phyloP scores from a whole-genome alignment of 2,797 vertebrate species.

The Rhodeus uyekii region DNA sequence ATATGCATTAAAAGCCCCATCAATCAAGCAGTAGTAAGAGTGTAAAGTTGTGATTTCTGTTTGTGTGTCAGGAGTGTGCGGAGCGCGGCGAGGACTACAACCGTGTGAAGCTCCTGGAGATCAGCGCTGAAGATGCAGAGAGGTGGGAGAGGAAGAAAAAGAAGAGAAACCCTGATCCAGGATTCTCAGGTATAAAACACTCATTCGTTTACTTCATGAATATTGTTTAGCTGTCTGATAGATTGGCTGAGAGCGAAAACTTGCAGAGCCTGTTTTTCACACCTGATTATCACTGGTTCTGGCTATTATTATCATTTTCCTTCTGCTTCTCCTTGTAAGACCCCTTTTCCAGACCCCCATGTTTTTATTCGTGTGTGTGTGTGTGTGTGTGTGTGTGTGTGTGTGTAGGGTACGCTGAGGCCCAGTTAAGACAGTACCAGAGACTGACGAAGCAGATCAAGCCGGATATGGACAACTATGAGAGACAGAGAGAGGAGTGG shows the following conservation, averaged over 20 bases:
- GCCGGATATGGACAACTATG: slow-evolving; percentile 90
- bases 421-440: slow-evolving; percentile 95
- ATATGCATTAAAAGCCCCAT: neutral
- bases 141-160: slow-evolving; percentile 93
- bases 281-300: slow-evolving; percentile 70
- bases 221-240: neutral
- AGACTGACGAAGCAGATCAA: slow-evolving; percentile 92
- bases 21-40: neutral
- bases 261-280: slow-evolving; percentile 27
- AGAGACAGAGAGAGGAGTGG: slow-evolving; percentile 85
- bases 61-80: slow-evolving; percentile 82
- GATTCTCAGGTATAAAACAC: slow-evolving; percentile 86
- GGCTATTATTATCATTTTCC: slow-evolving; percentile 60
- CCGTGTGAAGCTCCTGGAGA: slow-evolving; percentile 89
- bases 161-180: slow-evolving; percentile 92
- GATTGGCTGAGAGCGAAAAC: slow-evolving; percentile 6
- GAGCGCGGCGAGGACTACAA: slow-evolving; percentile 88
- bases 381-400: slow-evolving; percentile 4
- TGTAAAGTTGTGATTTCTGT: neutral
- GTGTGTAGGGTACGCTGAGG: slow-evolving; percentile 89
- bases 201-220: neutral
- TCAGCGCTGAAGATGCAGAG: slow-evolving; percentile 93
- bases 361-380: slow-evolving; percentile 19
- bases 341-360: slow-evolving; percentile 44
- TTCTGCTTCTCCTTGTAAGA: slow-evolving; percentile 37